phyloP scores from a whole-genome alignment of 2,113 vertebrate species.

The Zosterops pallidus region DNA sequence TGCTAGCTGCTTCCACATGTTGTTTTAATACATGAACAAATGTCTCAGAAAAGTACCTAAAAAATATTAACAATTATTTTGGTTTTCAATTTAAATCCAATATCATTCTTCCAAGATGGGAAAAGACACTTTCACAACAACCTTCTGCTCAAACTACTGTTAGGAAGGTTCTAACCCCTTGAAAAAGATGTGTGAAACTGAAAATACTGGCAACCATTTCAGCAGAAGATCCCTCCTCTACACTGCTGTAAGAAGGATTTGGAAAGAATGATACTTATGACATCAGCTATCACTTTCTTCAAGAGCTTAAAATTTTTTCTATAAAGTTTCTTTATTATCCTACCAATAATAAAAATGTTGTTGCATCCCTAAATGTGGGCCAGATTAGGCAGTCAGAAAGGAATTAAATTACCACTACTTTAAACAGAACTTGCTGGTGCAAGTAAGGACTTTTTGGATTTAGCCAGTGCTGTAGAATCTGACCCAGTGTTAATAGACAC shows the following conservation, averaged over 20 bases:
- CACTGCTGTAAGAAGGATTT: background rate
- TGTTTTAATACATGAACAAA: background rate
- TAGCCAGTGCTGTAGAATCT: background rate
- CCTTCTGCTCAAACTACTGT: background rate
- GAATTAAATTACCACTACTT: background rate
- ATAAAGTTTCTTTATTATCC: background rate
- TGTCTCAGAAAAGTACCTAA: background rate
- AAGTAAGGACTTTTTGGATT: background rate
- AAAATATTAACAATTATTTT: background rate
- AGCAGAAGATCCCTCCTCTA: background rate
- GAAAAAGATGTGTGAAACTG: background rate
- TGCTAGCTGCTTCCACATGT: background rate
- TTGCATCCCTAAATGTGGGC: background rate
- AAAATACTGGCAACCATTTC: background rate
- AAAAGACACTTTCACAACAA: background rate
- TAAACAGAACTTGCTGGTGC: background rate
- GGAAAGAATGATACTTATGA: background rate
- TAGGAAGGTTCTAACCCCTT: background rate
- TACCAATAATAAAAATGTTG: background rate
- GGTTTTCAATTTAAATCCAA: background rate
- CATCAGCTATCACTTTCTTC: constrained; percentile 19
- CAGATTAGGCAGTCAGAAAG: background rate
- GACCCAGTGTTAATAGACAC: background rate
- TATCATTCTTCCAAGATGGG: background rate
- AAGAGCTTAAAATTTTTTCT: background rate